Evolutionary conservation across 2,113 vertebrate genomes (phyloP).

Genomic region (Carassius auratus): DNA sequence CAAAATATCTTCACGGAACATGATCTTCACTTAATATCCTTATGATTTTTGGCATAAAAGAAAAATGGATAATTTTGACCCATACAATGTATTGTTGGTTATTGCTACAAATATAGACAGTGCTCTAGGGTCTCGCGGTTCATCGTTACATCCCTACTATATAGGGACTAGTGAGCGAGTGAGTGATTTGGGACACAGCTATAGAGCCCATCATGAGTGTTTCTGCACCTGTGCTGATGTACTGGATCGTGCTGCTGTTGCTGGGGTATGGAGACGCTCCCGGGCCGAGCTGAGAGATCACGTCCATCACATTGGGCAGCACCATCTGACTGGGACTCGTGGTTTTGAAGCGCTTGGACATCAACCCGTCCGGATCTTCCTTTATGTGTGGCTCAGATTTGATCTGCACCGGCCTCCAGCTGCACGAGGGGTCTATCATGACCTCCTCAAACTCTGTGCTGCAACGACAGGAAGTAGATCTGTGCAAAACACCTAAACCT

Average conservation of each 20-base stretch:
- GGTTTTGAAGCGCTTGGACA: constrained; percentile 94
- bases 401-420: constrained; percentile 93
- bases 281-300: constrained; percentile 94
- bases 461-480: constrained; percentile 21
- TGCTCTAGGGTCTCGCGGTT: too few relatives aligned
- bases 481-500: constrained; percentile 51
- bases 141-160: too few relatives aligned
- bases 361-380: constrained; percentile 93
- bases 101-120: too few relatives aligned
- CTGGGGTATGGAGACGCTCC: constrained; percentile 84
- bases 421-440: constrained; percentile 95
- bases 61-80: too few relatives aligned
- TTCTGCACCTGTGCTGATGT: too few relatives aligned
- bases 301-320: constrained; percentile 98
- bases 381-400: constrained; percentile 97
- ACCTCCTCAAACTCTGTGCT: constrained; percentile 99
- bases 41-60: too few relatives aligned
- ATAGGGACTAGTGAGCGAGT: too few relatives aligned
- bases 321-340: constrained; percentile 99
- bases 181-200: too few relatives aligned
- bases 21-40: too few relatives aligned
- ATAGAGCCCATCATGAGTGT: too few relatives aligned
- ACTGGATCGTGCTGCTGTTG: constrained; percentile 50
- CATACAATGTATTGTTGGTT: too few relatives aligned
- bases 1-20: too few relatives aligned